Percentiles rank a stretch among this genome's conserved stretches.
These are phyloP conservation scores for Entomobrya proxima DNA, from an alignment of 2,888 invertebrate genomes.

Conservation along the genomic window DNA sequence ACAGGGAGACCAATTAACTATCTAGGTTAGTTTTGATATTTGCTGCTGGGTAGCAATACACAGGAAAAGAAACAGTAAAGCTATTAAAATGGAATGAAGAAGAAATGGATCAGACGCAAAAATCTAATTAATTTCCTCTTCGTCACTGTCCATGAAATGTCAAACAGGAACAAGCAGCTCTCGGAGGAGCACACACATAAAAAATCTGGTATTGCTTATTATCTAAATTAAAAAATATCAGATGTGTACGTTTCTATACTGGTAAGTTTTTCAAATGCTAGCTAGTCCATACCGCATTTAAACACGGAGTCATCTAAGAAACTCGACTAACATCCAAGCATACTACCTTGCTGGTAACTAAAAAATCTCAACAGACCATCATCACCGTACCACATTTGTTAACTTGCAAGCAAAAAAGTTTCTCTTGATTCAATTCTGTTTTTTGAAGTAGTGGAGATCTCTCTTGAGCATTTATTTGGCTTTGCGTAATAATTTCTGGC, in stretches of 20 bases:
- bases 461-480: background rate
- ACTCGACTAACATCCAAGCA: no score
- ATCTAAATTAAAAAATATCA: no score
- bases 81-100: conserved; percentile 1
- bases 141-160: conserved; percentile 69
- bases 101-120: conserved; percentile 25
- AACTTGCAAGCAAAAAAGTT: background rate
- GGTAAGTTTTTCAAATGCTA: no score
- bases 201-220: background rate
- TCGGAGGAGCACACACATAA: background rate
- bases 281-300: no score
- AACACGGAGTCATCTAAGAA: no score
- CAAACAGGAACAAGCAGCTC: conserved; percentile 39
- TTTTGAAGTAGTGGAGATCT: background rate
- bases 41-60: no score
- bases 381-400: background rate
- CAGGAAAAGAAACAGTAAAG: no score
- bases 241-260: no score
- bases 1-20: conserved; percentile 56
- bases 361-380: background rate
- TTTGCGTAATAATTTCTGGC: conserved; percentile 35
- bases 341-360: background rate
- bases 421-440: background rate
- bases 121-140: conserved; percentile 67
- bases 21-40: background rate